Evolutionary conservation across 2,888 invertebrate genomes (phyloP), one percentile per base, ranked within the genome.

Genomic region (Melanophora roralis): DNA sequence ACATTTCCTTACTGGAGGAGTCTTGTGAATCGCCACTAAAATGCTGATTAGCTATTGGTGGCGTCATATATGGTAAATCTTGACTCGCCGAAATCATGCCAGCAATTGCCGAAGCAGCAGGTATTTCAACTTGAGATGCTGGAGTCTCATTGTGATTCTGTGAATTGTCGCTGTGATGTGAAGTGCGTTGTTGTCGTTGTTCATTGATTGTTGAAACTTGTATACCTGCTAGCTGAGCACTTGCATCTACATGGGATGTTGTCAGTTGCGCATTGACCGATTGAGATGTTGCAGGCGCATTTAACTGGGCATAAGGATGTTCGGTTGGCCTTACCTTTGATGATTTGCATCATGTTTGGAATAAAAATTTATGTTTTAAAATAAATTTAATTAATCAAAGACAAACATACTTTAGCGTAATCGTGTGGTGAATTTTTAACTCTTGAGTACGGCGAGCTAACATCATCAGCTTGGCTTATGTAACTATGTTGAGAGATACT

Each of bases 21-120:
- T 96, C 97, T 83, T 96, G 96, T 2, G 97, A 97, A 89, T 97
- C 97, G 0, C 97, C 97, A 87, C 96, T 97, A 87, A 97, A 97
- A 89, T 97, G 94, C 55, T 91, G 92, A 88, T 89, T 90, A 16
- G 93, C 85, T 87, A 95, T 89, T 83, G 94, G 96, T 59, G 96
- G 96, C 9, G 96, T 96, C 93, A 96, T 96, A 88, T 96, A 96
- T 0, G 96, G 96, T 86, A 96, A 90, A 88, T 96, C 96, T 88
- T 95, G 95, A 88, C 95, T 96, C 43, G 96, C 96, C 40, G 96
- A 95, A 83, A 96, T 92, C 86, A 94, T 94, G 12, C 96, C 96
- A 72, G 95, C 94, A 85, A 96, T 96, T 6, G 96, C 96, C 57
- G 94, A 94, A 8, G 95, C 95, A n/a, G 96, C 96, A 32, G 95